Conservation (phyloP, 2,888 invertebrate genomes). For the Drosophila paranaensis region DNA sequence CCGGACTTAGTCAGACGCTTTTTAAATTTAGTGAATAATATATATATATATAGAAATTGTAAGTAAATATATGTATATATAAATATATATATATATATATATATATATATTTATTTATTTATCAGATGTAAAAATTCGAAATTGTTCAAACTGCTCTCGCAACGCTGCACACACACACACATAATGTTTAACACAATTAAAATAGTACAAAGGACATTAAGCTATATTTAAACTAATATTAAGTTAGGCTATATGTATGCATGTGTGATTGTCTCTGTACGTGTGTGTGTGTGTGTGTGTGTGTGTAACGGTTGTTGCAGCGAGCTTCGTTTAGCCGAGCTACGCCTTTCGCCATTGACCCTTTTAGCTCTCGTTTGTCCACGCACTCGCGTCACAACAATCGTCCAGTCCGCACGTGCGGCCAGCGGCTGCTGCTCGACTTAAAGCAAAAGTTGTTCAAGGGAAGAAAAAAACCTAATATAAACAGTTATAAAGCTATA, state of each 20-base stretch:
- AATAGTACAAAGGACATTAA: neutral
- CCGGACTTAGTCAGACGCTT: no score
- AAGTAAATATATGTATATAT: neutral
- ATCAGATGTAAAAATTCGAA: neutral
- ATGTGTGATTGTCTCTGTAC: neutral
- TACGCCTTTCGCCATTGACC: slow-evolving; percentile 4
- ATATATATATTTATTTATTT: neutral
- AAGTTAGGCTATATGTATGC: neutral
- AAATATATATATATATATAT: neutral
- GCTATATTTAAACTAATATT: slow-evolving; percentile 5
- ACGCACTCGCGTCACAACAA: slow-evolving; percentile 70
- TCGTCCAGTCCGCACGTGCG: slow-evolving; percentile 55
- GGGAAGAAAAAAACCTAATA: neutral
- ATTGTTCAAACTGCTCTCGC: neutral
- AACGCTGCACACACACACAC: no score
- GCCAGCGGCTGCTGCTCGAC: slow-evolving; percentile 13
- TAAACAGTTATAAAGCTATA: neutral
- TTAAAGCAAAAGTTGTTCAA: neutral
- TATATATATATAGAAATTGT: neutral
- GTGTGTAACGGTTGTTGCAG: neutral
- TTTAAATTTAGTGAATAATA: no score
- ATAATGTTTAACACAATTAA: neutral
- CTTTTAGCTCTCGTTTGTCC: slow-evolving; percentile 15
- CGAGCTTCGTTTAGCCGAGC: slow-evolving; percentile 22
- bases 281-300: neutral